A percentile compares a stretch with the other conserved stretches of the same genome.
Evolutionary conservation across 2,888 invertebrate genomes (phyloP).

Genomic region (Nomada hirtipes): DNA sequence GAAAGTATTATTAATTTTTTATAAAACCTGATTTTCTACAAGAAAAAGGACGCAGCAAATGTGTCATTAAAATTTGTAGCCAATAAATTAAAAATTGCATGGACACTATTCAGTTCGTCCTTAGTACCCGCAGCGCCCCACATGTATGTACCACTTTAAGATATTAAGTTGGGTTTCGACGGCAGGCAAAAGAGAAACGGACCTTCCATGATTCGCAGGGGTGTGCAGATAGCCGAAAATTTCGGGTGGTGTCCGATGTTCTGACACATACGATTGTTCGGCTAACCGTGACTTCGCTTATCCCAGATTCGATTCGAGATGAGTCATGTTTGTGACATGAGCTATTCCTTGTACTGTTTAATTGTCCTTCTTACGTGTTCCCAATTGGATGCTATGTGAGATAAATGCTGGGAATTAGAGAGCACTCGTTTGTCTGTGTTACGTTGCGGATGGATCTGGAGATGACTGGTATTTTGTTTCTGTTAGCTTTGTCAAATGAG

Average conservation of each 20-base stretch:
- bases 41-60: too few species aligned
- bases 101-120: neutral
- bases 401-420: too few species aligned
- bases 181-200: neutral
- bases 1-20: too few species aligned
- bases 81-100: neutral
- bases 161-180: neutral
- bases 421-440: too few species aligned
- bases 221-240: conserved; percentile 7
- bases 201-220: neutral
- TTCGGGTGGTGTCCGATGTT: neutral
- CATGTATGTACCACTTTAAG: neutral
- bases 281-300: neutral
- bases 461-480: too few species aligned
- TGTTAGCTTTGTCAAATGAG: too few species aligned
- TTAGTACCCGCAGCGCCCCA: neutral
- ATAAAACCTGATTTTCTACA: too few species aligned
- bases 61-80: too few species aligned
- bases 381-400: too few species aligned
- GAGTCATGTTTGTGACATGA: neutral
- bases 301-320: neutral
- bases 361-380: neutral
- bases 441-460: too few species aligned
- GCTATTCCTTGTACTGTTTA: neutral
- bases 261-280: neutral